Percentiles rank a stretch among this genome's conserved stretches.
Evolutionary conservation across 2,888 invertebrate species (phyloP).

Genomic region (Leucania comma): DNA sequence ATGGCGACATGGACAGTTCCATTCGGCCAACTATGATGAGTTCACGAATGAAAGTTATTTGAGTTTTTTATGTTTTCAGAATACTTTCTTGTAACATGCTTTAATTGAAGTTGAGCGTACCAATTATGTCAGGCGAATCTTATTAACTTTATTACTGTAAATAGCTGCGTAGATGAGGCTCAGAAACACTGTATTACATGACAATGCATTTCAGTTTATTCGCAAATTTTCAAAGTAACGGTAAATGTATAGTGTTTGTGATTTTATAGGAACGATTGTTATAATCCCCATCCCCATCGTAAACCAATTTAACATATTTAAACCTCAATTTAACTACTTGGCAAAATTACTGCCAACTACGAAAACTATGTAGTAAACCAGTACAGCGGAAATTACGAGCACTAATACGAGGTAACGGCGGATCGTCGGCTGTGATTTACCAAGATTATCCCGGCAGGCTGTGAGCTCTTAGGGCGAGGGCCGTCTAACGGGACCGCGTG

Average conservation of each 20-base stretch:
- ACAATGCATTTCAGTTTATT: constrained; percentile 29
- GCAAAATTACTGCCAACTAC: constrained; percentile 60
- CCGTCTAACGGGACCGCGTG: constrained; percentile 89
- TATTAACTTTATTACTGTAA: constrained; percentile 23
- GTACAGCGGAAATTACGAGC: constrained; percentile 60
- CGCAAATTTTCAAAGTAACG: constrained; percentile 26
- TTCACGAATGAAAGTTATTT: constrained; percentile 37
- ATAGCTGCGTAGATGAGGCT: constrained; percentile 4
- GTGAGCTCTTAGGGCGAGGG: constrained; percentile 84
- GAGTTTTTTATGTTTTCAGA: constrained; percentile 38
- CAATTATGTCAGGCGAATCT: constrained; percentile 34
- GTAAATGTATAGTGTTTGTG: constrained; percentile 5
- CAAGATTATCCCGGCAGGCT: constrained; percentile 83
- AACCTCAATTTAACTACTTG: constrained; percentile 26
- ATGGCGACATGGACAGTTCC: constrained; percentile 35
- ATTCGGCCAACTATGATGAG: background rate
- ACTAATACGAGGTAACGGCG: constrained; percentile 69
- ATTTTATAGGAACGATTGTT: background rate
- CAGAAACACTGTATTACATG: constrained; percentile 23
- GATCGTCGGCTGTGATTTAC: constrained; percentile 79
- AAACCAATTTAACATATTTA: constrained; percentile 17
- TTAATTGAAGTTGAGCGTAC: constrained; percentile 45
- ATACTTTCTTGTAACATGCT: constrained; percentile 35
- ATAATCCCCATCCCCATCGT: constrained; percentile 1
- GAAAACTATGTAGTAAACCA: constrained; percentile 66